Conservation (phyloP, 2,888 invertebrate species). For the Agapetus fuscipes region DNA sequence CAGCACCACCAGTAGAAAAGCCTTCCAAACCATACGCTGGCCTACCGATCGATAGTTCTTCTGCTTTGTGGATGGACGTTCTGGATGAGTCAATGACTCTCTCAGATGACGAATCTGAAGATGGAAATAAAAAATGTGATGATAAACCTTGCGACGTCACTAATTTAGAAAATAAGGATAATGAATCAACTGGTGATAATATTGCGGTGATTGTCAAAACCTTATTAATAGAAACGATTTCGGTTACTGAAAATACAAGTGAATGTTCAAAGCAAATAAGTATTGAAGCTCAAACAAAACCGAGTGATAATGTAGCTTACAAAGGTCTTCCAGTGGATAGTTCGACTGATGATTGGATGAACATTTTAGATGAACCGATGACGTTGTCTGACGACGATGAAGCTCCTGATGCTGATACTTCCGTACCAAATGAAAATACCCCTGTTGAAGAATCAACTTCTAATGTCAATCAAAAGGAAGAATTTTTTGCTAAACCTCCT, state of each 20-base stretch:
- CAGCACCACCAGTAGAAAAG: too few relatives aligned
- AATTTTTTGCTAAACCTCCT: background rate
- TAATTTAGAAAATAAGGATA: too few relatives aligned
- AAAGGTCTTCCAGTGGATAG: constrained; percentile 23
- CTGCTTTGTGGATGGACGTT: constrained; percentile 24
- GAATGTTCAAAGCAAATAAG: background rate
- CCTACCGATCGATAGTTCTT: too few relatives aligned
- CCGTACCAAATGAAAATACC: background rate
- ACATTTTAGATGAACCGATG: constrained; percentile 26
- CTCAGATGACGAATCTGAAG: constrained; percentile 23
- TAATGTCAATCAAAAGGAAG: background rate
- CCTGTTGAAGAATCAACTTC: background rate
- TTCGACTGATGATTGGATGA: constrained; percentile 24
- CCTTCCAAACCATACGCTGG: too few relatives aligned
- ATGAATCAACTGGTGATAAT: too few relatives aligned
- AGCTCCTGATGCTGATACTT: constrained; percentile 2
- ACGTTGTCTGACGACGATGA: constrained; percentile 24
- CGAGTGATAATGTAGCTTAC: constrained; percentile 6
- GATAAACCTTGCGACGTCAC: too few relatives aligned
- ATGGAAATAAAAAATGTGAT: too few relatives aligned
- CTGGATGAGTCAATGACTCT: constrained; percentile 26
- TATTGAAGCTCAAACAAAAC: too few relatives aligned
- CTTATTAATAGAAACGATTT: background rate
- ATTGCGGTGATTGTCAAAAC: too few relatives aligned
- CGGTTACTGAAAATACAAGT: background rate